phyloP scores from a whole-genome alignment of 2,888 invertebrate species.

The Diabrotica balteata region DNA sequence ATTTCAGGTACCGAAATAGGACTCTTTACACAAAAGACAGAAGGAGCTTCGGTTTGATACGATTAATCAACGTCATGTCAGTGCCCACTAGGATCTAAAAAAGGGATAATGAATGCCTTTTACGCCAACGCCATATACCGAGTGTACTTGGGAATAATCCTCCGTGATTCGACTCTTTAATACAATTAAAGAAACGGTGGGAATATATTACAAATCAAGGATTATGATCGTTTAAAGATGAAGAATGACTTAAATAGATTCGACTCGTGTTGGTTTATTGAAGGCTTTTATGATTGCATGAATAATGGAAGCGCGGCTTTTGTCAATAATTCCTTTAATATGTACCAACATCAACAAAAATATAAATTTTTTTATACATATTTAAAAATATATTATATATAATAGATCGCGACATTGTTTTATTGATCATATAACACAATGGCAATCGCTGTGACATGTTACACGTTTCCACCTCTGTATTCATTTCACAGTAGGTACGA shows the following conservation, averaged over 20 bases:
- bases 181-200: conserved; percentile 11
- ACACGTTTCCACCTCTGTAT: too few relatives aligned
- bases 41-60: conserved; percentile 30
- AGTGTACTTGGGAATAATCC: conserved; percentile 19
- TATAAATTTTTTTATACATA: too few relatives aligned
- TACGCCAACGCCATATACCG: conserved; percentile 35
- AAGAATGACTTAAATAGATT: background rate
- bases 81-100: conserved; percentile 44
- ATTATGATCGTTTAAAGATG: conserved; percentile 5
- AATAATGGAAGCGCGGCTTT: too few relatives aligned
- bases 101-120: conserved; percentile 47
- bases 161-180: conserved; percentile 23
- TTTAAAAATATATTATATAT: too few relatives aligned
- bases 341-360: too few relatives aligned
- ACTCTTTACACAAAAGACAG: conserved; percentile 31
- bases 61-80: conserved; percentile 47
- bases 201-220: conserved; percentile 1
- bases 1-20: background rate
- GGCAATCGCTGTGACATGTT: too few relatives aligned
- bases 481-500: too few relatives aligned
- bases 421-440: too few relatives aligned
- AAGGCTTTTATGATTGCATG: background rate
- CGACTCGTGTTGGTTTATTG: background rate
- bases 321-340: too few relatives aligned
- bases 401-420: too few relatives aligned